A percentile compares a stretch with the other conserved stretches of the same genome.
phyloP scores from a whole-genome alignment of 2,113 vertebrate genomes.

The Cygnus atratus region DNA sequence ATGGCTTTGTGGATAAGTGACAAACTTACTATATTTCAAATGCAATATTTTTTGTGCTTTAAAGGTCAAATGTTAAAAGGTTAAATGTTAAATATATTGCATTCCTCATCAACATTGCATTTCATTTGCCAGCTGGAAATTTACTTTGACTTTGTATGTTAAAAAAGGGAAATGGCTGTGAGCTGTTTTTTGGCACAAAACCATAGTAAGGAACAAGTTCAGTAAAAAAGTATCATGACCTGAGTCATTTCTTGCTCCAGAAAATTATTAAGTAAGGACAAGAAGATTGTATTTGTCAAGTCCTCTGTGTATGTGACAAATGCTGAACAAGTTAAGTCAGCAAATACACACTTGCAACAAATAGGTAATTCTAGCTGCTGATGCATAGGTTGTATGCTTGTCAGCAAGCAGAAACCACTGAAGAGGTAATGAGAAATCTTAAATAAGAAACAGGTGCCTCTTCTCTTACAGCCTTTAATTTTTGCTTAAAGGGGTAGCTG shows the following conservation, averaged over 20 bases:
- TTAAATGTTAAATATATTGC: constrained; percentile 25
- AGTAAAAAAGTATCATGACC: neutral
- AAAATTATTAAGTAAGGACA: constrained; percentile 10
- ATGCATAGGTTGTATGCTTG: neutral
- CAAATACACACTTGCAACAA: neutral
- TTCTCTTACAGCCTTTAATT: neutral
- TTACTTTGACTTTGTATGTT: constrained; percentile 17
- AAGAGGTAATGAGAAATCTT: constrained; percentile 18
- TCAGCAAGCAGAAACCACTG: neutral
- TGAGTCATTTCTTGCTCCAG: neutral
- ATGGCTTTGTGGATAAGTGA: neutral
- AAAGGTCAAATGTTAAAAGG: constrained; percentile 32
- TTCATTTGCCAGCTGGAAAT: constrained; percentile 54
- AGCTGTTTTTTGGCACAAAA: constrained; percentile 36
- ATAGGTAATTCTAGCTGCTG: neutral
- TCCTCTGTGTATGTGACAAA: constrained; percentile 13
- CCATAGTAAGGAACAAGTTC: neutral
- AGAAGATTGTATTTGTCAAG: constrained; percentile 28
- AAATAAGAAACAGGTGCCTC: constrained; percentile 5
- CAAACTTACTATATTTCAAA: neutral
- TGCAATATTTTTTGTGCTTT: neutral
- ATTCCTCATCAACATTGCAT: constrained; percentile 15
- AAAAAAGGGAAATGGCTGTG: constrained; percentile 14
- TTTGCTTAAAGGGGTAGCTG: neutral
- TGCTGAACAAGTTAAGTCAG: neutral